Evolutionary conservation across 1,140 invertebrate species (phyloP).

Genomic region (Rhopalosiphum padi): DNA sequence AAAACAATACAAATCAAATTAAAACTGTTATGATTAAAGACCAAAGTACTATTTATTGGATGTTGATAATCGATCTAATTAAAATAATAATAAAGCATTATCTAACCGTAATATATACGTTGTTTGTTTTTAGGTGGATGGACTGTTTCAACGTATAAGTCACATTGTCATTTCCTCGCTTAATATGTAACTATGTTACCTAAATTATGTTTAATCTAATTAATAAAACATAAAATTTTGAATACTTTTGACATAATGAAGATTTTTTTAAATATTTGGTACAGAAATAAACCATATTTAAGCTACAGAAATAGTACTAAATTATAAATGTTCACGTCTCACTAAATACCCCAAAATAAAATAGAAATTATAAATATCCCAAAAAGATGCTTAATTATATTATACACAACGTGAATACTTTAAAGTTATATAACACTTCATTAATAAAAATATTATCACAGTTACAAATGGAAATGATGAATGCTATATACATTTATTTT

Average conservation of each 20-base stretch:
- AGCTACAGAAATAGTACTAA: not conserved
- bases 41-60: not conserved
- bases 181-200: not conserved
- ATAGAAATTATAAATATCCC: not conserved
- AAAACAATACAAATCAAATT: conserved; percentile 1
- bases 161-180: not conserved
- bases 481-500: not conserved
- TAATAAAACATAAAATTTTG: not conserved
- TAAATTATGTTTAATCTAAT: not conserved
- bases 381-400: not conserved
- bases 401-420: not conserved
- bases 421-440: not conserved
- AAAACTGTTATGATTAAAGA: not conserved
- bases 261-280: not conserved
- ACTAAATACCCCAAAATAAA: not conserved
- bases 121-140: not conserved
- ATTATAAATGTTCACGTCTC: not conserved
- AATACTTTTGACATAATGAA: not conserved
- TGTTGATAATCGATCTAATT: not conserved
- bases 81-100: not conserved
- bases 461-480: not conserved
- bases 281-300: not conserved
- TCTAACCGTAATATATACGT: not conserved
- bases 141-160: not conserved
- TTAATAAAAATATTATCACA: not conserved